Evolutionary conservation across 2,113 vertebrate genomes (phyloP), one percentile per base, ranked within the genome.

Genomic region (Morphnarchus princeps): DNA sequence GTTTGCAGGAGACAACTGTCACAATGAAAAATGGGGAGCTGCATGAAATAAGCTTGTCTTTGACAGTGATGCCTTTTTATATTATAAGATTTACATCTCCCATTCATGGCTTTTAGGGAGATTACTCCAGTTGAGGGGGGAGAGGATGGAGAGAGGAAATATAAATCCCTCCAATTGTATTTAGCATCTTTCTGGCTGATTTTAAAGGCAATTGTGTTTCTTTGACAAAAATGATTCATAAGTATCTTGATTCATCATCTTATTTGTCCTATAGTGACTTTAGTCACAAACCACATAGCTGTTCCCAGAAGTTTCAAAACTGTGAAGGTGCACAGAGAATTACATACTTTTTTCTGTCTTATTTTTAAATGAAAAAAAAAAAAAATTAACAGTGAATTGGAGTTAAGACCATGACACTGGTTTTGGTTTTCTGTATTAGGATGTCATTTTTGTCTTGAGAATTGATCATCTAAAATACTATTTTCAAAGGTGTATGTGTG

Each of bases 391-490:
- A 58, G 13, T 66, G 55, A 57, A 55, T 71, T 42, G 40, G 49
- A 78, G 10, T 67, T 50, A 67, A 58, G 29, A 87, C 22, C 6
- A 7, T 52, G 38, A 62, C 54, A 58, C 4, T 19, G 28, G 2
- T 21, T 72, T 72, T 28, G 8, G 7, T 28, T 79, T 93, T 66
- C 59, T 59, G 9, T 32, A 78, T 78, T 65, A 19, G 6, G 10
- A 63, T 63, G 17, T 32, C 2, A 50, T 38, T 67, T 89, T 67
- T 69, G 7, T 42, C 38, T 90, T 76, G 13, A 67, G 32, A 90
- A 87, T 2, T 22, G 1, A 40, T 54, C 1, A 52, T 38, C 38
- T 50, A 57, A 73, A 81, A 13, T 16, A 43, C 0, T 0, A 11
- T 55, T 94, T 77, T 93, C 52, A 74, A 40, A 36, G 28, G 21